Evolutionary conservation across 1,140 invertebrate species (phyloP), one percentile per base, ranked within the genome.

Genomic region (Drosophila eugracilis): DNA sequence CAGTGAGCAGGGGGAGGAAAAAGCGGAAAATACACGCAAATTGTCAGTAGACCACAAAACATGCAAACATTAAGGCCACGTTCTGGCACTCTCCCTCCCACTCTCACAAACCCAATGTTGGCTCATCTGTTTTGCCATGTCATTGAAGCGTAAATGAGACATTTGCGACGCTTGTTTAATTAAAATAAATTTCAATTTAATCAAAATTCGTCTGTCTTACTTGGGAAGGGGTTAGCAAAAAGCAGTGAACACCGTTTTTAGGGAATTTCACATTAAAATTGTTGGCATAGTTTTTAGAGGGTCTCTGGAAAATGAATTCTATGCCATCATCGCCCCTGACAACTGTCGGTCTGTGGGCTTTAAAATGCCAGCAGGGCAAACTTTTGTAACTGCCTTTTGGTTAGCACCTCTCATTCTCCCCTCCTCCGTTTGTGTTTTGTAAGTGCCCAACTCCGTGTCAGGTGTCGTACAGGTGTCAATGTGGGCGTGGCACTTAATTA

Each of bases 131-230:
- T 69, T 50, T 85, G 80, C 79, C 81, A 49, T 57, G 73, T 74
- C 83, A 86, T 85, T 86, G 81, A 85, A 78, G 81, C 81, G 83
- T 83, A 86, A 86, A 88, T 88, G 78, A 86, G 78, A 86, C 81
- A 86, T 86, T 86, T 81, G 78, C 81, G 83, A 88, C 70, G 83
- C 81, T 86, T 86, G 81, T 86, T 86, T 86, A 88, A 86, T 86
- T 86, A 86, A 86, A 86, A 88, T 86, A 86, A 88, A 86, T 86
- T 86, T 86, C 77, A 88, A 88, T 86, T 86, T 83, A 88, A 86
- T 86, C 84, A 86, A 86, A 86, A 88, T 62, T 88, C 60, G 65
- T 72, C 59, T 52, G 42, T 36, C 9, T 30, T 30, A 41, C 37
- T 42, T 17, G 24, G 36, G 57, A 17, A 37, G 5, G 15, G 63